Evolutionary conservation across 2,888 invertebrate species (phyloP).

Genomic region (Parnassius orleans): DNA sequence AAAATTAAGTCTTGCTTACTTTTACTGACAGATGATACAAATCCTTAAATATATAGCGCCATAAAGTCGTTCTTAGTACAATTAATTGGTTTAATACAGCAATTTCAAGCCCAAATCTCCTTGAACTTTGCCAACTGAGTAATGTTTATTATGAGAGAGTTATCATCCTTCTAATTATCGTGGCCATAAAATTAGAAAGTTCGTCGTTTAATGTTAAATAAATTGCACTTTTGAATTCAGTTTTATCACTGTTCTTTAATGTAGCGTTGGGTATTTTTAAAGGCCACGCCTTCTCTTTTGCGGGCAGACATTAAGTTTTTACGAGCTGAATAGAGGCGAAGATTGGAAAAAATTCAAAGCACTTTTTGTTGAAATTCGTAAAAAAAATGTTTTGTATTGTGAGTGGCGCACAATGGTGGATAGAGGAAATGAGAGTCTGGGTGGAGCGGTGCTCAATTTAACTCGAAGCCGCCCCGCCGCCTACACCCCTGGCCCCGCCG

Average conservation of each 20-base stretch:
- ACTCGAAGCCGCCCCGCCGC: conserved; percentile 39
- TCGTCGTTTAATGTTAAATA: conserved; percentile 50
- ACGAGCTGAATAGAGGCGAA: conserved; percentile 73
- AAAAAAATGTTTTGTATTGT: conserved; percentile 80
- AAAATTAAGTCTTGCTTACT: conserved; percentile 35
- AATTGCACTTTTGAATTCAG: conserved; percentile 55
- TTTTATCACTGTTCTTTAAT: conserved; percentile 47
- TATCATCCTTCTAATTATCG: conserved; percentile 68
- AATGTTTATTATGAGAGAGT: conserved; percentile 74
- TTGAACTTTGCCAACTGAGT: conserved; percentile 66
- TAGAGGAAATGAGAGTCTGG: conserved; percentile 80
- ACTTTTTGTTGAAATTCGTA: conserved; percentile 77
- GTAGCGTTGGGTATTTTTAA: conserved; percentile 35
- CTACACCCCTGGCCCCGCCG: conserved; percentile 20
- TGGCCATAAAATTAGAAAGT: conserved; percentile 67
- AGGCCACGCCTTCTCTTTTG: conserved; percentile 55
- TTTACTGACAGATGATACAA: conserved; percentile 47
- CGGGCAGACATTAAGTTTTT: conserved; percentile 71
- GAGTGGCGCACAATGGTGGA: conserved; percentile 74
- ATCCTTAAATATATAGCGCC: conserved; percentile 61
- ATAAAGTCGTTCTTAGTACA: conserved; percentile 69
- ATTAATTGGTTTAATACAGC: conserved; percentile 79
- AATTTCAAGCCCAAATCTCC: conserved; percentile 72
- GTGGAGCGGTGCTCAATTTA: conserved; percentile 77
- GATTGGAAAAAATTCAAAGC: conserved; percentile 79